A percentile compares a stretch with the other conserved stretches of the same genome.
Evolutionary conservation across 2,113 vertebrate genomes (phyloP).

Genomic region (Stictonetta naevosa): DNA sequence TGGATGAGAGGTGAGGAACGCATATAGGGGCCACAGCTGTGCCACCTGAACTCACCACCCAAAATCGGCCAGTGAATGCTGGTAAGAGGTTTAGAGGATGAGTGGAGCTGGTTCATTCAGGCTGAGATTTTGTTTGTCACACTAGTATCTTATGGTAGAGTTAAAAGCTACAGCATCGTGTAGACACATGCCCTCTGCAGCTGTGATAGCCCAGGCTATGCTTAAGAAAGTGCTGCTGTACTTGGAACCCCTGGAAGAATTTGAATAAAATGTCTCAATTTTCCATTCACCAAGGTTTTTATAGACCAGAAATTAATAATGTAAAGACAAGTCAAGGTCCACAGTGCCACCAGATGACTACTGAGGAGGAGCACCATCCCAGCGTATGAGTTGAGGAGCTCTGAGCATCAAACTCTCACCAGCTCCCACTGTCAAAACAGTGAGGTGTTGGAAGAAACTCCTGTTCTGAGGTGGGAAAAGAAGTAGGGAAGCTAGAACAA

Average conservation of each 20-base stretch:
- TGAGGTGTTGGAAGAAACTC: neutral
- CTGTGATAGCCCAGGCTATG: neutral
- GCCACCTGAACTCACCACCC: neutral
- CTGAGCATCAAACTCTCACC: neutral
- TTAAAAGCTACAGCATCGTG: neutral
- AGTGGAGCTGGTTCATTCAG: neutral
- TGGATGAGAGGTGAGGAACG: neutral
- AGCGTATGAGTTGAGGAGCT: neutral
- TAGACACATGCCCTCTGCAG: neutral
- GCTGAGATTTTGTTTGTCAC: neutral
- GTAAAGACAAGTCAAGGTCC: neutral
- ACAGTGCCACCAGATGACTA: neutral
- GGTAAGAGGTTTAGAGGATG: neutral
- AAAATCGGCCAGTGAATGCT: neutral
- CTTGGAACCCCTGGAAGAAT: neutral
- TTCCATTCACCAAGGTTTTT: neutral
- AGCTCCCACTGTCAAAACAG: neutral
- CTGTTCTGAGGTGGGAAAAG: neutral
- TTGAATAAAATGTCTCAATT: neutral
- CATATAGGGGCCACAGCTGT: neutral
- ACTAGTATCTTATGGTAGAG: neutral
- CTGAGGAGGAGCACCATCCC: neutral
- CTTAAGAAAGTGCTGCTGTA: neutral
- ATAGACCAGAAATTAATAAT: neutral
- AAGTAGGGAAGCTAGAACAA: neutral